These are phyloP conservation scores for Lagenorhynchus albirostris DNA, from an alignment of 2,113 vertebrate genomes.

Conservation along the genomic window DNA sequence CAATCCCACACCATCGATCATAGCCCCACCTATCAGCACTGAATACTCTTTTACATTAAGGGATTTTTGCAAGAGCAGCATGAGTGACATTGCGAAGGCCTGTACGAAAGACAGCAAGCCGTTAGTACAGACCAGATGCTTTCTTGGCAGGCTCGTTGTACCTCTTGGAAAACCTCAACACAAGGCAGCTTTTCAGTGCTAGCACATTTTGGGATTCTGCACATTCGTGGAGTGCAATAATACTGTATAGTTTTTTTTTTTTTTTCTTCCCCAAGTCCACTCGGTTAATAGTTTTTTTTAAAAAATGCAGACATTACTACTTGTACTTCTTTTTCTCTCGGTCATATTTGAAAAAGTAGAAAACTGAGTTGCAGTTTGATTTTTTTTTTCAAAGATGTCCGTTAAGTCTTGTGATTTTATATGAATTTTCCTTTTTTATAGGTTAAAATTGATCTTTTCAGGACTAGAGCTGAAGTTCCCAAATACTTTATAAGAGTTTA, in stretches of 20 bases:
- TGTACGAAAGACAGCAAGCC: slow-evolving; percentile 95
- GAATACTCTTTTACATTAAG: slow-evolving; percentile 86
- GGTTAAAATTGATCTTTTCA: no score
- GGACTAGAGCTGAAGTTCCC: no score
- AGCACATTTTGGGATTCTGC: slow-evolving; percentile 82
- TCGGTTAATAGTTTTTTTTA: slow-evolving; percentile 77
- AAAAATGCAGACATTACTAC: slow-evolving; percentile 80
- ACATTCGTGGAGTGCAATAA: slow-evolving; percentile 86
- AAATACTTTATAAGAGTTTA: no score
- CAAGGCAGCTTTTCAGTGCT: slow-evolving; percentile 84
- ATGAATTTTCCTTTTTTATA: no score
- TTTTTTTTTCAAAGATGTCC: slow-evolving; percentile 41
- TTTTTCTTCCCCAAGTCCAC: slow-evolving; percentile 71
- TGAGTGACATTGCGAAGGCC: slow-evolving; percentile 93
- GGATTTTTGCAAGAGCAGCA: slow-evolving; percentile 86
- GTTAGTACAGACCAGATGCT: slow-evolving; percentile 93
- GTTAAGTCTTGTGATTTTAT: no score
- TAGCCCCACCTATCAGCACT: slow-evolving; percentile 89
- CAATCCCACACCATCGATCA: slow-evolving; percentile 91
- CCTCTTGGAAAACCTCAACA: slow-evolving; percentile 85
- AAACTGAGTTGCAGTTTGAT: slow-evolving; percentile 76
- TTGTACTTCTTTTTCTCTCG: slow-evolving; percentile 78
- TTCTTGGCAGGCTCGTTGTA: slow-evolving; percentile 81
- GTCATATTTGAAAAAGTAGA: slow-evolving; percentile 77
- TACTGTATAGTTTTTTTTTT: slow-evolving; percentile 81